phyloP scores from a whole-genome alignment of 1,140 invertebrate species.

The Apocrypta bakeri region DNA sequence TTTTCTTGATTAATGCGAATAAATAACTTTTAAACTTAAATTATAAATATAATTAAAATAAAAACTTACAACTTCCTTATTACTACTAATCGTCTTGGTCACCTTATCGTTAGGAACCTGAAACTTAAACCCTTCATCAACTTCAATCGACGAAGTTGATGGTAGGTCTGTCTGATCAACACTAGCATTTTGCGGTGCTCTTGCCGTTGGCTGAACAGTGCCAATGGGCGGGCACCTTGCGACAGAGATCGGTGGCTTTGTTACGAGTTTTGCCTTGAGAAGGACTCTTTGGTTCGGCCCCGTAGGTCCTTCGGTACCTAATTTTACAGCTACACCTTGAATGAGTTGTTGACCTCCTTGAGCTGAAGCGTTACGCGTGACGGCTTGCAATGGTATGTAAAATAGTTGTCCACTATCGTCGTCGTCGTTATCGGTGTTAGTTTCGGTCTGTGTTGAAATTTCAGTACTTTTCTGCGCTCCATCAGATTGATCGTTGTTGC shows the following conservation, averaged over 20 bases:
- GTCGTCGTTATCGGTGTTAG: conserved; percentile 69
- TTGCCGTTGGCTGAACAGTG: conserved; percentile 76
- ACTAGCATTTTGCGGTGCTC: conserved; percentile 61
- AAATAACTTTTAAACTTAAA: not conserved
- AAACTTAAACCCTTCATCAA: not conserved
- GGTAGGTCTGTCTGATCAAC: conserved; percentile 53
- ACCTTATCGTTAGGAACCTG: not conserved
- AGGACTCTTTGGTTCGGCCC: conserved; percentile 79
- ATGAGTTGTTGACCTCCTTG: conserved; percentile 75
- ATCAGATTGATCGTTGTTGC: conserved; percentile 13
- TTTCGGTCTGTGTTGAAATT: conserved; percentile 76
- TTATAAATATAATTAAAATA: not conserved
- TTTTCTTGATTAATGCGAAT: not conserved
- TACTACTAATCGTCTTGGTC: not conserved
- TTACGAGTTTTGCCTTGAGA: conserved; percentile 81
- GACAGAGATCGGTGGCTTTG: conserved; percentile 76
- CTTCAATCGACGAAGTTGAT: conserved; percentile 57
- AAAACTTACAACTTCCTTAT: conserved; percentile 35
- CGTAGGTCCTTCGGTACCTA: conserved; percentile 78
- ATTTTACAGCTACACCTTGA: conserved; percentile 81
- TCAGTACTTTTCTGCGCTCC: conserved; percentile 63
- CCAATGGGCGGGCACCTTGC: conserved; percentile 76
- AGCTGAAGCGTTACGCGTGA: conserved; percentile 71
- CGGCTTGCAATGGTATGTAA: conserved; percentile 80
- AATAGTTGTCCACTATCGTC: conserved; percentile 78